Conservation (phyloP, 2,888 invertebrate genomes). For the Anthrax anthrax region DNA sequence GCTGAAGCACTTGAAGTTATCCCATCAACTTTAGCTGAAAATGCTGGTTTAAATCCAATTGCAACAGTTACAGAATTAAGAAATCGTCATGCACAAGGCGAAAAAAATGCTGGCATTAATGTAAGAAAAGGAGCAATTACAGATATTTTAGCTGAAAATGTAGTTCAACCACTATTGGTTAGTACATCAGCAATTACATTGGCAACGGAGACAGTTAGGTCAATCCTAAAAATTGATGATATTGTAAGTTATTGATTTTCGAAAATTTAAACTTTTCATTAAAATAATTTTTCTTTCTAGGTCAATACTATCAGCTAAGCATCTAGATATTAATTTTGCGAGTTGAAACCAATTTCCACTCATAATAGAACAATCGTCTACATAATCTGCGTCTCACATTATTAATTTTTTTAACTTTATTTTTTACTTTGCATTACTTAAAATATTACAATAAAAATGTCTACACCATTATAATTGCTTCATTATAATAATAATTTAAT, state of each 20-base stretch:
- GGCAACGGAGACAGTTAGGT: slow-evolving; percentile 92
- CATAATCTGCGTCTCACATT: no score
- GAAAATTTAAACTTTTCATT: no score
- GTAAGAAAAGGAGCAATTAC: slow-evolving; percentile 93
- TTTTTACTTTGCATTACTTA: no score
- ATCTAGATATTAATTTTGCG: no score
- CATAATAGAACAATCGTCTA: no score
- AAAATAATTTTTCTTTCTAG: slow-evolving; percentile 1
- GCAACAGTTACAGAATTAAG: slow-evolving; percentile 93
- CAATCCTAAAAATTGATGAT: slow-evolving; percentile 98
- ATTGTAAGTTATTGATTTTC: slow-evolving; percentile 58
- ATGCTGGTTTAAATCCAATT: slow-evolving; percentile 78
- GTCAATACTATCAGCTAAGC: slow-evolving; percentile 1
- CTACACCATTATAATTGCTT: no score
- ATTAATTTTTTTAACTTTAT: no score
- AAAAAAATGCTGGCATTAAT: slow-evolving; percentile 84
- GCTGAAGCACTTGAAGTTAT: slow-evolving; percentile 92
- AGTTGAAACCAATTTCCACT: no score
- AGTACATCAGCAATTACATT: slow-evolving; percentile 85
- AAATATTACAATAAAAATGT: no score
- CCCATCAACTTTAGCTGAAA: slow-evolving; percentile 82
- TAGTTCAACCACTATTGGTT: slow-evolving; percentile 93
- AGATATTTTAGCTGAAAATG: slow-evolving; percentile 92
- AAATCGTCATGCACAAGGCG: slow-evolving; percentile 80
- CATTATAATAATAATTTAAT: no score